Base-by-base conservation (phyloP, 2,797 vertebrate genomes). In the Notamacropus eugenii region DNA sequence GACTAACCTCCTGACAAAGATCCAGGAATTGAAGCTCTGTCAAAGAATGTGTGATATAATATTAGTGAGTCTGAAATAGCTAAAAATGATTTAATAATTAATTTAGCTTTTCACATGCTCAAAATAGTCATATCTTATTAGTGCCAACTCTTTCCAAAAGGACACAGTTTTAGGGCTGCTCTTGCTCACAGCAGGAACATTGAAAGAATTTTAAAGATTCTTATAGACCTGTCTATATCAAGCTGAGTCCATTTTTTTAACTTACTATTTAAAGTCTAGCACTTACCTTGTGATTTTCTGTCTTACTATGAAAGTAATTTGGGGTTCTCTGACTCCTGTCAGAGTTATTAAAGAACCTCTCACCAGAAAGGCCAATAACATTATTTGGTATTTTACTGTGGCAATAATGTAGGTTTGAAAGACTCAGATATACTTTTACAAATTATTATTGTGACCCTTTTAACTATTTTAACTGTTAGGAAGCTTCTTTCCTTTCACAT, bases 271-370 rank as follows among this genome's bases (percentile, higher is more conserved):
- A 96, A 97, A 97, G 94, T 56, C 10, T 91, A 95, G 56, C 54
- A 90, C 46, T 96, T 93, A 94, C 11, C 10, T 92, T 29, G 96
- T 95, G 93, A 94, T 96, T 95, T 96, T 95, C 93, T 95, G n/a
- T 97, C 90, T 96, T 95, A 97, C 95, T 34, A 58, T 90, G 62
- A 67, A 95, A 56, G 90, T 97, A 96, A 97, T 95, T 92, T 94
- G 55, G 29, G 91, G 14, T 52, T 97, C 58, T 96, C 54, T 54
- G 40, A 5, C 54, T 96, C 58, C 92, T 58, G 96, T 94, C 90
- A 95, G 54, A 5, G 55, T 95, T 95, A 93, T 92, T 90, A 96
- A 98, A 94, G n/a, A 55, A 91, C 0, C 14, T 67, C 93, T 95
- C 14, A 34, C 95, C 67, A 92, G n/a, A 27, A 93, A 95, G 67